Percentiles rank a stretch among this genome's conserved stretches.
Conservation (phyloP, 2,888 invertebrate species). For the Dorcus hopei region DNA sequence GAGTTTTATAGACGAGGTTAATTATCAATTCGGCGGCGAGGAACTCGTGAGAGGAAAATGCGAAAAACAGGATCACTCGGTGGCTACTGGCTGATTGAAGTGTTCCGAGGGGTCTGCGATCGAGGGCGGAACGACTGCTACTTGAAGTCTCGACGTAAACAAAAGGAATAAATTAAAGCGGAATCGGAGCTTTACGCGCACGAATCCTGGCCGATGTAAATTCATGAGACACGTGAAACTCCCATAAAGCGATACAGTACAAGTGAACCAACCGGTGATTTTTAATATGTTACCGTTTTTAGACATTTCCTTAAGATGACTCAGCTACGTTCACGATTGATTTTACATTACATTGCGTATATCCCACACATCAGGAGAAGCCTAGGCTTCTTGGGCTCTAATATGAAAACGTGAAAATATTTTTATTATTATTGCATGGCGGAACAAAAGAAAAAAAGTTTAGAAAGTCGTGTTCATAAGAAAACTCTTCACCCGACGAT, state of each 20-base stretch:
- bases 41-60: conserved; percentile 16
- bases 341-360: no score
- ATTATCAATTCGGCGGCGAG: background rate
- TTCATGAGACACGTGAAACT: conserved; percentile 39
- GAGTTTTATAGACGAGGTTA: background rate
- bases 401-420: no score
- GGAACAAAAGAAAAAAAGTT: no score
- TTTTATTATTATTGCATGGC: no score
- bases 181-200: conserved; percentile 35
- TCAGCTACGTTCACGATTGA: no score
- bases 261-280: no score
- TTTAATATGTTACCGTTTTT: no score
- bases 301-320: no score
- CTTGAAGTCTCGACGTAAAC: conserved; percentile 23
- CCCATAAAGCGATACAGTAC: conserved; percentile 22
- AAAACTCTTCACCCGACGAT: no score
- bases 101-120: conserved; percentile 23
- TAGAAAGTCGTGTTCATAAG: no score
- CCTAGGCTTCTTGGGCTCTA: no score
- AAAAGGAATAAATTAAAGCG: conserved; percentile 35
- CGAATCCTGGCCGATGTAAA: conserved; percentile 37
- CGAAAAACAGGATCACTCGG: conserved; percentile 33
- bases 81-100: conserved; percentile 37
- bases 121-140: conserved; percentile 20
- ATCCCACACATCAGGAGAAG: no score